These are phyloP conservation scores for Patella vulgata DNA, from an alignment of 1,140 invertebrate genomes.

Conservation along the genomic window DNA sequence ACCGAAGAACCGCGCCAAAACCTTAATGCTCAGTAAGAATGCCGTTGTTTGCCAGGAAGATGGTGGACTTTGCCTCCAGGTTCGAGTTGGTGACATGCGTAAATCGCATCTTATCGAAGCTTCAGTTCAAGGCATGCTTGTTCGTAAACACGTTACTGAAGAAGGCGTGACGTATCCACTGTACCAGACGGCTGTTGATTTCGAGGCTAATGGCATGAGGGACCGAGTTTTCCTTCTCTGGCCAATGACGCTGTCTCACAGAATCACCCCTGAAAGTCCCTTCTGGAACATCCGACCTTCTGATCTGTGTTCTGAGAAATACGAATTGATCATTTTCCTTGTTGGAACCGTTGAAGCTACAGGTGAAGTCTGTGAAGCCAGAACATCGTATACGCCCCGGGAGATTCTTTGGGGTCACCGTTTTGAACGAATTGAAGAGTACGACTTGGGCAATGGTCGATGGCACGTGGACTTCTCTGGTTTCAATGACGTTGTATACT, in stretches of 20 bases:
- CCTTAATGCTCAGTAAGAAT: conserved; percentile 61
- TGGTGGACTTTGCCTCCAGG: conserved; percentile 83
- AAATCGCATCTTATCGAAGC: conserved; percentile 59
- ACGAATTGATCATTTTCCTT: conserved; percentile 94
- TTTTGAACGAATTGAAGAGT: conserved; percentile 65
- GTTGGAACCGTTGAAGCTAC: conserved; percentile 77
- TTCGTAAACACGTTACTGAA: conserved; percentile 49
- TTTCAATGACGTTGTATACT: conserved; percentile 56
- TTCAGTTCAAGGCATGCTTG: conserved; percentile 75
- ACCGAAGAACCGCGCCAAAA: conserved; percentile 60
- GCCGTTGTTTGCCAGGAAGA: conserved; percentile 71
- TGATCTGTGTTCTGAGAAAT: conserved; percentile 85
- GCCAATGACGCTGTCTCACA: conserved; percentile 84
- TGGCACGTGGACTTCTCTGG: conserved; percentile 57
- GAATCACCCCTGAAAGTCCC: conserved; percentile 85
- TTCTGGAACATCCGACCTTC: conserved; percentile 88
- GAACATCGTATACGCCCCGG: conserved; percentile 67
- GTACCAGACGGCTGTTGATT: conserved; percentile 58
- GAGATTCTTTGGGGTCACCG: conserved; percentile 70
- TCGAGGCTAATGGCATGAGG: conserved; percentile 83
- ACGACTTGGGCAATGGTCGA: conserved; percentile 51
- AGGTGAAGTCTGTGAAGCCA: conserved; percentile 66
- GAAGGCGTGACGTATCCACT: conserved; percentile 52
- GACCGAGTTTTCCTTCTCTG: conserved; percentile 93
- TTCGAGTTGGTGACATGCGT: conserved; percentile 70